Percentiles rank a stretch among this genome's conserved stretches.
phyloP scores from a whole-genome alignment of 2,113 vertebrate genomes.

The Opisthocomus hoazin region DNA sequence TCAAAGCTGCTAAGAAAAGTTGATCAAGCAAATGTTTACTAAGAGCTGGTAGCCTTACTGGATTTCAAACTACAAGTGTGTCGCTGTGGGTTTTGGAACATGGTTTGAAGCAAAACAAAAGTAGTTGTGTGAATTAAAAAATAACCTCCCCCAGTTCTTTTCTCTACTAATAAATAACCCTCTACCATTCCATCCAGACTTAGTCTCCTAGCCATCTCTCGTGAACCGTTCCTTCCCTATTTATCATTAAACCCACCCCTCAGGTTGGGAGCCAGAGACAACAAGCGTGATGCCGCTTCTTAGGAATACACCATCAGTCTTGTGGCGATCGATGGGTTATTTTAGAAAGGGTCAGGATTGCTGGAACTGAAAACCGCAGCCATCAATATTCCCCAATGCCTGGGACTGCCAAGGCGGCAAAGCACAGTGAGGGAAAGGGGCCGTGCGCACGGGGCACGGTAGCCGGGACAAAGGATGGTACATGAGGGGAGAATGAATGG shows the following conservation, averaged over 20 bases:
- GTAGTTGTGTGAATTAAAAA: neutral
- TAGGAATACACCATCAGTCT: neutral
- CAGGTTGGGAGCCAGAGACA: neutral
- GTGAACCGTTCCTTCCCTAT: neutral
- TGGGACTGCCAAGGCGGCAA: neutral
- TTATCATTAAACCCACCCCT: neutral
- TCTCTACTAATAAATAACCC: neutral
- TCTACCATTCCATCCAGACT: neutral
- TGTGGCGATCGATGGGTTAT: accelerated
- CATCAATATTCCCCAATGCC: neutral
- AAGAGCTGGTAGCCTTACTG: neutral
- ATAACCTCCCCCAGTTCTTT: neutral
- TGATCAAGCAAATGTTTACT: neutral
- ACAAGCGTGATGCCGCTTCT: accelerated
- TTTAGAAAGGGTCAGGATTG: neutral
- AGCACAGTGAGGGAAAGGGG: neutral
- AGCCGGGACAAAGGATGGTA: neutral
- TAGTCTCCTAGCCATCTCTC: neutral
- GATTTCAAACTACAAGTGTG: neutral
- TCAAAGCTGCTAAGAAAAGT: neutral
- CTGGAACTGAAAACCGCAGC: neutral
- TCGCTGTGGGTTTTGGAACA: neutral
- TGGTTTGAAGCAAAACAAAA: neutral
- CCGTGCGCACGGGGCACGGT: accelerated
- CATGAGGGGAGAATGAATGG: accelerated